Conservation (phyloP, 2,797 vertebrate species). For the Botia almorhae region DNA sequence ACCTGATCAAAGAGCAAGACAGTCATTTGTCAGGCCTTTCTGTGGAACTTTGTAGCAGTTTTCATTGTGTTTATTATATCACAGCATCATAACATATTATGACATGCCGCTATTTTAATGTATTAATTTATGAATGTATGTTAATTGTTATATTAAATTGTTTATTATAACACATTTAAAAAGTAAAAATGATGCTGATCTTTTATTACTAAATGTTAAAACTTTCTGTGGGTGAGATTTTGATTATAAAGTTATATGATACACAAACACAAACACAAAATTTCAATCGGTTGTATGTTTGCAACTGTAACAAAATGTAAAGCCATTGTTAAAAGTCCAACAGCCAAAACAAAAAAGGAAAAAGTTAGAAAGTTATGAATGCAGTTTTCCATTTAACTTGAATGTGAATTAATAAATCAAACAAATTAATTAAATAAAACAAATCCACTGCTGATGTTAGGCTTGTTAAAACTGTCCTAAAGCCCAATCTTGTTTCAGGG, state of each 20-base stretch:
- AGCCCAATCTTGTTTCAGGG: background rate
- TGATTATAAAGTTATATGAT: too few relatives aligned
- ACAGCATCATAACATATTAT: background rate
- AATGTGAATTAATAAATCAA: background rate
- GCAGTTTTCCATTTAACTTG: background rate
- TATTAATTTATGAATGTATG: background rate
- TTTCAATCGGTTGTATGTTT: background rate
- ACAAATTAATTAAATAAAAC: background rate
- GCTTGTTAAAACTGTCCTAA: background rate
- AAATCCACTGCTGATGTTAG: conserved; percentile 13
- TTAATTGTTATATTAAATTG: background rate
- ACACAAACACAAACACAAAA: too few relatives aligned
- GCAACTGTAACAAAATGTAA: background rate
- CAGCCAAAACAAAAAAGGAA: background rate
- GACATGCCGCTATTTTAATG: background rate
- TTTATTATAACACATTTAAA: background rate
- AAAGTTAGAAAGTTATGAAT: background rate
- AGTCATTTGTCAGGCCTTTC: background rate
- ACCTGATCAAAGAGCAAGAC: conserved; percentile 79
- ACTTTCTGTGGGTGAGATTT: too few relatives aligned
- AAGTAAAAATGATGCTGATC: too few relatives aligned
- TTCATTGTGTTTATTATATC: background rate
- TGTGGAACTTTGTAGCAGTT: background rate
- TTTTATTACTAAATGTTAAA: background rate
- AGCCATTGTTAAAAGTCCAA: background rate